A percentile compares a stretch with the other conserved stretches of the same genome.
Conservation (phyloP, 2,797 vertebrate species). For the Hippocampus kuda region DNA sequence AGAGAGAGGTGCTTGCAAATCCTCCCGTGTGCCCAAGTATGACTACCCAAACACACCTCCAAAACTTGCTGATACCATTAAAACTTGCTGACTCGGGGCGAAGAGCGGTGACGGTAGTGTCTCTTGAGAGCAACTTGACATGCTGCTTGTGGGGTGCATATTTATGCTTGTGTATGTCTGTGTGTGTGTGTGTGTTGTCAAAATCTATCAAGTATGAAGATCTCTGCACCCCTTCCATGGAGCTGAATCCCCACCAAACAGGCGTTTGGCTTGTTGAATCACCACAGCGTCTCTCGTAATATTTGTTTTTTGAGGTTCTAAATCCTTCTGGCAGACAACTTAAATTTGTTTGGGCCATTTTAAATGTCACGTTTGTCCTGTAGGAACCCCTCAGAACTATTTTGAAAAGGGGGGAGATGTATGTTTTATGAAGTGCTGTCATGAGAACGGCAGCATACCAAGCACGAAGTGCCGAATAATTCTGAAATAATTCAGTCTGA, state of each 20-base stretch:
- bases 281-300: conserved; percentile 11
- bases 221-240: conserved; percentile 16
- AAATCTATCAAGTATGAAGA: conserved; percentile 28
- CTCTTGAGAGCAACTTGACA: conserved; percentile 32
- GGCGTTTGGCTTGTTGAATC: conserved; percentile 19
- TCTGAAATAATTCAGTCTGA: not conserved
- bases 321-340: not conserved
- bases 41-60: conserved; percentile 4
- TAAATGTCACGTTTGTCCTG: not conserved
- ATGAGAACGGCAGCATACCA: not conserved
- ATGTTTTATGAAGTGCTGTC: not conserved
- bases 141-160: conserved; percentile 18
- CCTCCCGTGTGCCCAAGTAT: not conserved
- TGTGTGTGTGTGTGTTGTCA: conserved; percentile 31
- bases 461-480: not conserved
- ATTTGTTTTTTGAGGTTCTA: not conserved
- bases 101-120: conserved; percentile 39
- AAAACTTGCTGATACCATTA: conserved; percentile 6
- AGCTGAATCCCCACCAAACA: conserved; percentile 20
- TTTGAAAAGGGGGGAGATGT: not conserved
- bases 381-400: not conserved
- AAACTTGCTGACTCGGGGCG: conserved; percentile 37
- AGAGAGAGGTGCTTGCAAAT: not conserved
- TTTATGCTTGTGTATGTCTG: conserved; percentile 5
- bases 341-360: not conserved